phyloP scores from a whole-genome alignment of 2,888 invertebrate genomes.

The Ornithoptera alexandrae region DNA sequence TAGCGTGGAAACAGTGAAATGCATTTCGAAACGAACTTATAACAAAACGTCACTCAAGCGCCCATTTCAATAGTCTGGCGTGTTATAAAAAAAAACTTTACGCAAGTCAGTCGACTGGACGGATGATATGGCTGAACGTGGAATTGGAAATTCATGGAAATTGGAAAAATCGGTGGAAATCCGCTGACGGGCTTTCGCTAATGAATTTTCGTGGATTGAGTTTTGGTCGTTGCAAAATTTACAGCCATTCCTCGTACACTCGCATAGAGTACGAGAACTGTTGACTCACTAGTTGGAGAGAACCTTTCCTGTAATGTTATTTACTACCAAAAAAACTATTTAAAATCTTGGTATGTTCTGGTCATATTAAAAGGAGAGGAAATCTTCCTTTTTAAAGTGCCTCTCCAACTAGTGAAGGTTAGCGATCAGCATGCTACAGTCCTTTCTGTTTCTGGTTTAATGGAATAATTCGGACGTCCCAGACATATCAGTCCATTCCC shows the following conservation, averaged over 20 bases:
- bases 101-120: constrained; percentile 55
- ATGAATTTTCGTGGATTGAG: constrained; percentile 16
- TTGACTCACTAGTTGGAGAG: too few species aligned
- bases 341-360: too few species aligned
- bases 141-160: constrained; percentile 53
- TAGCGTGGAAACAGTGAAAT: constrained; percentile 1
- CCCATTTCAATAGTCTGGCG: constrained; percentile 42
- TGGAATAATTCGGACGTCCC: too few species aligned
- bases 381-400: too few species aligned
- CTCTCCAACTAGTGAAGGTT: too few species aligned
- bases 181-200: constrained; percentile 36
- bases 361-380: too few species aligned
- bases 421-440: too few species aligned
- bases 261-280: too few species aligned
- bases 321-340: too few species aligned
- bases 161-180: constrained; percentile 64
- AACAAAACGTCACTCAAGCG: constrained; percentile 41
- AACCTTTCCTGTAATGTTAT: too few species aligned
- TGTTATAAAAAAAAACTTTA: constrained; percentile 39
- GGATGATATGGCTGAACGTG: constrained; percentile 45
- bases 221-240: constrained; percentile 20
- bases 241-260: background rate
- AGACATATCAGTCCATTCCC: too few species aligned
- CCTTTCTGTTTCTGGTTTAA: too few species aligned
- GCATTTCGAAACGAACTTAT: constrained; percentile 23